Evolutionary conservation across 92 coral and sea anemone genomes (phyloP).

Genomic region (Palythoa grandiflora): DNA sequence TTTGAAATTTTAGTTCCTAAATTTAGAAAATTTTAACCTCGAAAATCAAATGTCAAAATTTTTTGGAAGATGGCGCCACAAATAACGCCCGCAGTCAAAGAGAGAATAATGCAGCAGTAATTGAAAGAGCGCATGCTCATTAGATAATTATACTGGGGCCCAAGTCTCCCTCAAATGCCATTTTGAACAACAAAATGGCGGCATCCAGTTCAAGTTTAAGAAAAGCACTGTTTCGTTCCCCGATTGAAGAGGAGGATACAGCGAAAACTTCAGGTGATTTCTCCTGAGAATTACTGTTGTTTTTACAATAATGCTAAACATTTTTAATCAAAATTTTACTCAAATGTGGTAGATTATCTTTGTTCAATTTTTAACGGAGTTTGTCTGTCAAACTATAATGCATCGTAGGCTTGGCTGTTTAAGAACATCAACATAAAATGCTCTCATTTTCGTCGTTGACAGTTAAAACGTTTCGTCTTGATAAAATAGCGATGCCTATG

Average conservation of each 20-base stretch:
- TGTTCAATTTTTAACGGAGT: too few relatives aligned
- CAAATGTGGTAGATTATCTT: too few relatives aligned
- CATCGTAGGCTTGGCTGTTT: too few relatives aligned
- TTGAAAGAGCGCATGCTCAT: slow-evolving; percentile 16
- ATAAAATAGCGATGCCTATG: too few relatives aligned
- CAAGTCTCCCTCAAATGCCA: background rate
- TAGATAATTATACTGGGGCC: background rate
- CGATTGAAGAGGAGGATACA: slow-evolving; percentile 63
- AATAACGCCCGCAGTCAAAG: slow-evolving; percentile 48
- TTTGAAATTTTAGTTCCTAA: background rate
- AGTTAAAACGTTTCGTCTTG: too few relatives aligned
- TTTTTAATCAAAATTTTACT: too few relatives aligned
- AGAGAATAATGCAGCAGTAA: background rate
- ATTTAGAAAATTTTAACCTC: background rate
- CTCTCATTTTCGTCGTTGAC: too few relatives aligned
- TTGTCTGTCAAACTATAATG: too few relatives aligned
- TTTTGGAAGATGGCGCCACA: slow-evolving; percentile 88
- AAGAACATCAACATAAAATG: too few relatives aligned
- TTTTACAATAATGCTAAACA: too few relatives aligned
- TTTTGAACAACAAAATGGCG: slow-evolving; percentile 82
- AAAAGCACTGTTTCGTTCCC: slow-evolving; percentile 93
- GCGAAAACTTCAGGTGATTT: slow-evolving; percentile 74
- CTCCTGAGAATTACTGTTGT: background rate
- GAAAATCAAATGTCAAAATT: background rate
- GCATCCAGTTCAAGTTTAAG: slow-evolving; percentile 66